A percentile compares a stretch with the other conserved stretches of the same genome.
Evolutionary conservation across 2,797 vertebrate species (phyloP).

Genomic region (Ctenopoma multispine): DNA sequence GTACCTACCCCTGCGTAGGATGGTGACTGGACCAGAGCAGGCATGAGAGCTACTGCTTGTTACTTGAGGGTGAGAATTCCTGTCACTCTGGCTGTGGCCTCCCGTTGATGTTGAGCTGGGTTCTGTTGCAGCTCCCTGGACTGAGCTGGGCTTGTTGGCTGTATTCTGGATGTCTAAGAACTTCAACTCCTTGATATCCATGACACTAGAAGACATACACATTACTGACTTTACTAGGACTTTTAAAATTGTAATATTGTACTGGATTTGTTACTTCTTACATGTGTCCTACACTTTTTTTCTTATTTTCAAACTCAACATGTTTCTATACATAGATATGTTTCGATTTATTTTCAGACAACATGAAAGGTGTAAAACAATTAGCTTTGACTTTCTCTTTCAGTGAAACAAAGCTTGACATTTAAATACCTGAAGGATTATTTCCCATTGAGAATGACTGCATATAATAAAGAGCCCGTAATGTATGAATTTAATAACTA

Average conservation of each 20-base stretch:
- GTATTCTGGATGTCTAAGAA: constrained; percentile 88
- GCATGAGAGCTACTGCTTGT: constrained; percentile 75
- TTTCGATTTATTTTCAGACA: background rate
- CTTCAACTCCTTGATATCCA: constrained; percentile 94
- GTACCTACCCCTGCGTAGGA: constrained; percentile 80
- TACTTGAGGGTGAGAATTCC: constrained; percentile 61
- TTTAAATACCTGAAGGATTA: background rate
- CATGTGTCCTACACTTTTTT: background rate
- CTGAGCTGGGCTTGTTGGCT: constrained; percentile 42
- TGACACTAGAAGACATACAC: constrained; percentile 81
- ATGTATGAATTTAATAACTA: background rate
- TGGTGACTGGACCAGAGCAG: constrained; percentile 82
- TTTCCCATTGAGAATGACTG: background rate
- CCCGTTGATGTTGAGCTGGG: constrained; percentile 23
- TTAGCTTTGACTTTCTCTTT: background rate
- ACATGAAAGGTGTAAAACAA: background rate
- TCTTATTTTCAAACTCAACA: background rate
- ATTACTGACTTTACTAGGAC: background rate
- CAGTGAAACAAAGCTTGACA: background rate
- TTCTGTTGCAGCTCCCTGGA: constrained; percentile 32
- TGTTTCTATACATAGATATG: background rate
- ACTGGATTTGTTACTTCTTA: background rate
- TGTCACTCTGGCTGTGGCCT: constrained; percentile 38
- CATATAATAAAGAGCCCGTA: background rate
- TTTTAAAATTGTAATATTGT: background rate